Evolutionary conservation across 1,140 invertebrate species (phyloP), one percentile per base, ranked within the genome.

Genomic region (Coboldia fuscipes): DNA sequence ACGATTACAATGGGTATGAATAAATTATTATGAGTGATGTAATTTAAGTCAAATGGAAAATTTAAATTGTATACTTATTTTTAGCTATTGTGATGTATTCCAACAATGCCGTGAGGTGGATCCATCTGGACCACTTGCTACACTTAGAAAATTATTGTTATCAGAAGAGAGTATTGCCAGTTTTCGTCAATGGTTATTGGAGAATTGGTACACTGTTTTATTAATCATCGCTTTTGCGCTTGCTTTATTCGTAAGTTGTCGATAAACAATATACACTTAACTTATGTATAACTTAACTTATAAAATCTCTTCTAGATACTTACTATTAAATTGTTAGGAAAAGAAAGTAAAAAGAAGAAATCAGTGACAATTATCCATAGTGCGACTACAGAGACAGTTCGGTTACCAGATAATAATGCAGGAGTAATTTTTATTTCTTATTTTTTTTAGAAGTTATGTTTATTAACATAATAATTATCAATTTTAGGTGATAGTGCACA

Each of bases 51-150:
- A 5, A 12, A n/a, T n/a, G n/a, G n/a, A n/a, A 23, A 23, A 23
- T 23, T 12, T 23, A 23, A 23, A 23, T 7, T 7, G 22, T 7
- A 23, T 17, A 8, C 14, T 20, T 9, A 14, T 27, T 16, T 44
- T 42, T 41, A 67, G 65, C 13, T 99, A 98, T 60, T 99, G 94
- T 61, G 94, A 99, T 61, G 90, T 97, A 24, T 98, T 97, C 59
- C 84, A 94, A 61, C 88, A 88, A 49, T 97, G 93, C 56, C 68
- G 93, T 41, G 81, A 88, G 56, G 85, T 92, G 35, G 85, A 92
- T 66, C 86, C 86, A 2, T 85, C 83, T 2, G 85, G 85, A n/a
- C 85, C 85, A n/a, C 60, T 92, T 45, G 84, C 85, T 13, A 90
- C 85, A 13, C 58, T 92, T 21, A 66, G 84, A 9, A 84, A 85